phyloP scores from a whole-genome alignment of 2,888 invertebrate genomes.

The Argynnis bischoffii region DNA sequence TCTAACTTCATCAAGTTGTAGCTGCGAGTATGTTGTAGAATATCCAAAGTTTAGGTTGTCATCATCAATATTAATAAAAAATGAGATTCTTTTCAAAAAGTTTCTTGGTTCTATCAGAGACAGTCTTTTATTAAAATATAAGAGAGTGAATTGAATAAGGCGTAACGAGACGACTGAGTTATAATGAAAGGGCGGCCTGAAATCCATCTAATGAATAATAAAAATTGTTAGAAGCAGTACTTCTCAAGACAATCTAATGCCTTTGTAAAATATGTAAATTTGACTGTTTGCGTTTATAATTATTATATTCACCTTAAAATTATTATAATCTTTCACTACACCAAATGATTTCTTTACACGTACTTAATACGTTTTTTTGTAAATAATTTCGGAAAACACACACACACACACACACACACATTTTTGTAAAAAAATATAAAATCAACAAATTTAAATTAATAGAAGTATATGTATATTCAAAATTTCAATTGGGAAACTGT shows the following conservation, averaged over 20 bases:
- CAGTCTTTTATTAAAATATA: constrained; percentile 66
- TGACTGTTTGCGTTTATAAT: constrained; percentile 20
- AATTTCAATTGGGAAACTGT: no score
- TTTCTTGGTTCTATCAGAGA: constrained; percentile 37
- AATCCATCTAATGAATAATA: constrained; percentile 70
- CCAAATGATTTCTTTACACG: background rate
- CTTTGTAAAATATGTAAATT: constrained; percentile 26
- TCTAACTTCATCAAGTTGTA: background rate
- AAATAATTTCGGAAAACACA: no score
- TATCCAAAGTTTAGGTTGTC: constrained; percentile 1
- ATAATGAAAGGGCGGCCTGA: constrained; percentile 66
- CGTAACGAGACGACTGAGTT: constrained; percentile 52
- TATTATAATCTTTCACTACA: background rate
- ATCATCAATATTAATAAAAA: constrained; percentile 23
- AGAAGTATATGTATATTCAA: no score
- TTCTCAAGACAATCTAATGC: constrained; percentile 53
- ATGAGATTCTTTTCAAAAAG: constrained; percentile 26
- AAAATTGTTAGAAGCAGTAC: constrained; percentile 57
- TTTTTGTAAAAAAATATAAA: no score
- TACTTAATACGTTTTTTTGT: no score
- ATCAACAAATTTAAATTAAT: no score
- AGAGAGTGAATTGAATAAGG: constrained; percentile 64
- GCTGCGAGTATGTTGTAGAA: background rate
- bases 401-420: no score
- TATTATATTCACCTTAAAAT: background rate